Percentiles rank a stretch among this genome's conserved stretches.
phyloP scores from a whole-genome alignment of 2,113 vertebrate species.

The Mionectes macconnelli region DNA sequence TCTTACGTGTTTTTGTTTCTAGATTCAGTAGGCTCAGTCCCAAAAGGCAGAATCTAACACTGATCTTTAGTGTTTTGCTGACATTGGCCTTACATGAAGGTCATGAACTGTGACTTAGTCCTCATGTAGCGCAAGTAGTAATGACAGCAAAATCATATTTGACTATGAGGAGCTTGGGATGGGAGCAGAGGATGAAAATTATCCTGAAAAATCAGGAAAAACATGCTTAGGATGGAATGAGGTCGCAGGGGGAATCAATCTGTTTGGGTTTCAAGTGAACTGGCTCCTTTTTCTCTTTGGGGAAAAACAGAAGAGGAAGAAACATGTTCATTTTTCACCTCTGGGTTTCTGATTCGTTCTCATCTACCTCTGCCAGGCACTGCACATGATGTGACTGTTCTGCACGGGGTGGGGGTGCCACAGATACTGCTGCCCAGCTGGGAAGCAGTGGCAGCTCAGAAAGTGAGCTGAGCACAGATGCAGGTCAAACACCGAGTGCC shows the following conservation, averaged over 20 bases:
- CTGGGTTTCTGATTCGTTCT: background rate
- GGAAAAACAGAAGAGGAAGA: background rate
- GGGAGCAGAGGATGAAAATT: background rate
- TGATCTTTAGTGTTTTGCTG: background rate
- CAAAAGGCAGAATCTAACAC: background rate
- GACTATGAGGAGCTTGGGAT: background rate
- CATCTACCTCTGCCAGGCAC: background rate
- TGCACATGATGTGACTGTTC: background rate
- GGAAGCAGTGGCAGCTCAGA: background rate
- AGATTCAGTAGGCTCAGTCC: background rate
- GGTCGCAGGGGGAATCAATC: background rate
- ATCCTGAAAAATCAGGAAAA: background rate
- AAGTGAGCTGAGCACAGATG: background rate
- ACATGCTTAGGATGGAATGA: background rate
- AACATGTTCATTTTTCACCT: background rate
- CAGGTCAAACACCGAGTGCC: background rate
- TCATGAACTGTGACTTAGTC: constrained; percentile 9
- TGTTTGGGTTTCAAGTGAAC: background rate
- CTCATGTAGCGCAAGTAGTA: background rate
- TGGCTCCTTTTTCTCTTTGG: background rate
- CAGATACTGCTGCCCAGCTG: background rate
- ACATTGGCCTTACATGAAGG: background rate
- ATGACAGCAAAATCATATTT: constrained; percentile 34
- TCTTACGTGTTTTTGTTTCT: background rate
- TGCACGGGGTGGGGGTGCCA: background rate